Evolutionary conservation across 2,888 invertebrate species (phyloP).

Genomic region (Rhynchonema sp.): DNA sequence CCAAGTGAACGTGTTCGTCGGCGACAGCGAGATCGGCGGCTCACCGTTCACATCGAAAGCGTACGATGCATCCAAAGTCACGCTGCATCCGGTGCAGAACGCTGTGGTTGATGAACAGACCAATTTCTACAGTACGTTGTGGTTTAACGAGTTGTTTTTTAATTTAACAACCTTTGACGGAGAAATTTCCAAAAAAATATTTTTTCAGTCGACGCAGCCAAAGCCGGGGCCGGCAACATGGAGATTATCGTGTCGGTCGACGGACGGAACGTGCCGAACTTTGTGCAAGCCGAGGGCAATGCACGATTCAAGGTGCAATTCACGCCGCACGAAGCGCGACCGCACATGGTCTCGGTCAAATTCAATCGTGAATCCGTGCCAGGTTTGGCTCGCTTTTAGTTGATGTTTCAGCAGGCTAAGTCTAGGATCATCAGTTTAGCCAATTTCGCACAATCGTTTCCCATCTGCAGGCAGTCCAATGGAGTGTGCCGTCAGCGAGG

Average conservation of each 20-base stretch:
- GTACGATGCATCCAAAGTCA: slow-evolving; percentile 75
- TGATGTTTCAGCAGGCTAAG: not conserved
- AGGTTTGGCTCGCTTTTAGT: slow-evolving; percentile 9
- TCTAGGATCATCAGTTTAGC: not conserved
- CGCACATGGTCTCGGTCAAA: slow-evolving; percentile 71
- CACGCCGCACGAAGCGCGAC: slow-evolving; percentile 77
- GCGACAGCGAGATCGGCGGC: slow-evolving; percentile 17
- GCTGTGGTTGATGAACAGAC: not conserved
- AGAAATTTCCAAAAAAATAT: not conserved
- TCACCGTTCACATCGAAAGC: slow-evolving; percentile 31
- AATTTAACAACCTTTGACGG: not conserved
- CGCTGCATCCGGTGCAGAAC: slow-evolving; percentile 69
- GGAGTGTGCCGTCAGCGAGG: not conserved
- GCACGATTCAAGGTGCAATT: slow-evolving; percentile 83
- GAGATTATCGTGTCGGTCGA: slow-evolving; percentile 93
- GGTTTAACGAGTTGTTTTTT: not conserved
- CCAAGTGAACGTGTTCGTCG: slow-evolving; percentile 16
- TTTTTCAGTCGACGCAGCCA: slow-evolving; percentile 38
- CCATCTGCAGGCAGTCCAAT: not conserved
- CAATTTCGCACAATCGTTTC: too few relatives aligned
- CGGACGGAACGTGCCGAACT: slow-evolving; percentile 89
- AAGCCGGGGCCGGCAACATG: slow-evolving; percentile 72
- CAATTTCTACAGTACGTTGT: not conserved
- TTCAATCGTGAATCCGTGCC: slow-evolving; percentile 40
- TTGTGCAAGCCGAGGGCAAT: slow-evolving; percentile 77